A percentile compares a stretch with the other conserved stretches of the same genome.
Evolutionary conservation across 2,113 vertebrate species (phyloP).

Genomic region (Solea senegalensis): DNA sequence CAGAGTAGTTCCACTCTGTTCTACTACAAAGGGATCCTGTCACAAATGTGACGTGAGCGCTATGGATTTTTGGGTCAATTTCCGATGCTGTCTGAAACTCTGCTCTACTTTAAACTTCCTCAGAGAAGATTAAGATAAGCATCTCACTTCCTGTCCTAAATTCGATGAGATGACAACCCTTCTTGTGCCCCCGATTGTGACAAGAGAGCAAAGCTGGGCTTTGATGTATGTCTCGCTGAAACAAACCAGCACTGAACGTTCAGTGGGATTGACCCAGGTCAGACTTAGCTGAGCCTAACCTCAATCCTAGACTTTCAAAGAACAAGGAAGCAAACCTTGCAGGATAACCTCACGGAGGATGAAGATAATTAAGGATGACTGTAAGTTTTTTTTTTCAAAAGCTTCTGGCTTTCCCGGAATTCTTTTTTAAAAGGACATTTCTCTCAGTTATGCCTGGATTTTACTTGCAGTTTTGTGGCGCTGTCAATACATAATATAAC

Average conservation of each 20-base stretch:
- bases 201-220: conserved; percentile 31
- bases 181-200: conserved; percentile 42
- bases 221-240: conserved; percentile 48
- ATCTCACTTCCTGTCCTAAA: conserved; percentile 66
- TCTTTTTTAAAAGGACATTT: conserved; percentile 31
- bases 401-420: conserved; percentile 4
- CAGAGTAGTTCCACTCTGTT: conserved; percentile 39
- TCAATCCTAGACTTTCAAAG: conserved; percentile 38
- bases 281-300: conserved; percentile 39
- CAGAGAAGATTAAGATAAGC: conserved; percentile 70
- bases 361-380: conserved; percentile 47
- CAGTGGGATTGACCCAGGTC: conserved; percentile 49
- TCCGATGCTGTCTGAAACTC: conserved; percentile 60
- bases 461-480: conserved; percentile 26
- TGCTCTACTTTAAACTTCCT: conserved; percentile 67
- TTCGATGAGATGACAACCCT: conserved; percentile 63
- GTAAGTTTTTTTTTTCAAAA: conserved; percentile 46
- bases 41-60: conserved; percentile 61
- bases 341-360: conserved; percentile 23
- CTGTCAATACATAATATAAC: conserved; percentile 3
- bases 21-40: conserved; percentile 57
- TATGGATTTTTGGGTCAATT: conserved; percentile 70
- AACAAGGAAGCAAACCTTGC: conserved; percentile 19
- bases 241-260: conserved; percentile 35
- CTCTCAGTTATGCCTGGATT: conserved; percentile 18